A percentile compares a stretch with the other conserved stretches of the same genome.
Conservation (phyloP, 2,888 invertebrate genomes). For the Amphimallon solstitiale region DNA sequence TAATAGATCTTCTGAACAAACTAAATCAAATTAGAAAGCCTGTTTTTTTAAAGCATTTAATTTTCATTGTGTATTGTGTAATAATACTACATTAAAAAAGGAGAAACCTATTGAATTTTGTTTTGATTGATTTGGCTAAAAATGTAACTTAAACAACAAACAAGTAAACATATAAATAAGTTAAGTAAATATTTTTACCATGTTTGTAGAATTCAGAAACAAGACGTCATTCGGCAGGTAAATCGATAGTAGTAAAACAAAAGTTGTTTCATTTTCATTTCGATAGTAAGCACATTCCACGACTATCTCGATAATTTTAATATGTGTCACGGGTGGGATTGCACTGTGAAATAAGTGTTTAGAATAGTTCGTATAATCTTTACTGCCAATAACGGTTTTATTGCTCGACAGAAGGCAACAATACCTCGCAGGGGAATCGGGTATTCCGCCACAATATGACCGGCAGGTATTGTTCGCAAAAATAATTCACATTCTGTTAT, state of each 20-base stretch:
- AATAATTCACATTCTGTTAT: conserved; percentile 39
- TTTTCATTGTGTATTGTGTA: too few relatives aligned
- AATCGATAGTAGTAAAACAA: background rate
- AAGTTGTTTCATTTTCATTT: conserved; percentile 3
- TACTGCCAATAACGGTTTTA: conserved; percentile 39
- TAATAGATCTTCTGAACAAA: too few relatives aligned
- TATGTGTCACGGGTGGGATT: conserved; percentile 32
- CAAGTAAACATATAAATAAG: too few relatives aligned
- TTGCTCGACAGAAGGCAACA: conserved; percentile 32
- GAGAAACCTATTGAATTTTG: too few relatives aligned
- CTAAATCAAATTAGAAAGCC: too few relatives aligned
- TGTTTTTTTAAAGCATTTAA: too few relatives aligned
- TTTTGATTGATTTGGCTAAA: too few relatives aligned
- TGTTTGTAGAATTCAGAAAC: too few relatives aligned
- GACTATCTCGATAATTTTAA: conserved; percentile 24
- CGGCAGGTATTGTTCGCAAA: conserved; percentile 34
- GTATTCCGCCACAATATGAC: conserved; percentile 1
- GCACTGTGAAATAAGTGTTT: conserved; percentile 32
- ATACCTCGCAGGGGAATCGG: conserved; percentile 27
- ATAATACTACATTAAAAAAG: too few relatives aligned
- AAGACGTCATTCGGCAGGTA: conserved; percentile 8
- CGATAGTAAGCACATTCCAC: conserved; percentile 18
- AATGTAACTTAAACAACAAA: too few relatives aligned
- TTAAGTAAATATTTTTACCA: too few relatives aligned
- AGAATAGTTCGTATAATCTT: conserved; percentile 39